phyloP scores from a whole-genome alignment of 2,888 invertebrate species.

The Gibbula magus region DNA sequence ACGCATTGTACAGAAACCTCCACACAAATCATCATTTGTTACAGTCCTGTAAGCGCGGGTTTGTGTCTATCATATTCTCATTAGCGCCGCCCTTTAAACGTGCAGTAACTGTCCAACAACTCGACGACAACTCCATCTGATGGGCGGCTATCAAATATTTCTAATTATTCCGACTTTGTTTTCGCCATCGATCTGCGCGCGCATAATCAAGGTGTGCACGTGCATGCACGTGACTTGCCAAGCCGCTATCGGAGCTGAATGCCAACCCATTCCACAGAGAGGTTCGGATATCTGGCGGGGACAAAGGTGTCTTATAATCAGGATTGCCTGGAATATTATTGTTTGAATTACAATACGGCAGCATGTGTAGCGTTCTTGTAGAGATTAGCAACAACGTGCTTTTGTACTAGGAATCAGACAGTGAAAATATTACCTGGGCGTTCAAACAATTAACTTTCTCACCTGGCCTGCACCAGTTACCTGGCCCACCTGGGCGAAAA shows the following conservation, averaged over 20 bases:
- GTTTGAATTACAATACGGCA: no score
- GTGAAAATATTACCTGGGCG: no score
- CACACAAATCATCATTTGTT: no score
- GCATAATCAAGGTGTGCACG: neutral
- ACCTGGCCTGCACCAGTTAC: no score
- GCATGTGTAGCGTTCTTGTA: no score
- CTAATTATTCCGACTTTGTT: neutral
- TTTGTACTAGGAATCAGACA: no score
- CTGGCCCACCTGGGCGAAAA: no score
- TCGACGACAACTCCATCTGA: neutral
- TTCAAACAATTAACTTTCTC: no score
- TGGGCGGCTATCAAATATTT: neutral
- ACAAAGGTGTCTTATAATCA: conserved; percentile 6
- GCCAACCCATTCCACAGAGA: neutral
- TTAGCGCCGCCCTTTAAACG: neutral
- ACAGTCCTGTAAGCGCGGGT: no score
- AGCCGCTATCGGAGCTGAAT: neutral
- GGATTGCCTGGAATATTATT: neutral
- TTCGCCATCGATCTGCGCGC: neutral
- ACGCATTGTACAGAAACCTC: no score
- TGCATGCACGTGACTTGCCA: neutral
- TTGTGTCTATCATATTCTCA: no score
- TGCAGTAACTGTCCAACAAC: neutral
- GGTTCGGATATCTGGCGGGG: neutral
- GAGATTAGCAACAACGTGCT: no score